Evolutionary conservation across 2,797 vertebrate genomes (phyloP).

Genomic region (Dryobates pubescens): DNA sequence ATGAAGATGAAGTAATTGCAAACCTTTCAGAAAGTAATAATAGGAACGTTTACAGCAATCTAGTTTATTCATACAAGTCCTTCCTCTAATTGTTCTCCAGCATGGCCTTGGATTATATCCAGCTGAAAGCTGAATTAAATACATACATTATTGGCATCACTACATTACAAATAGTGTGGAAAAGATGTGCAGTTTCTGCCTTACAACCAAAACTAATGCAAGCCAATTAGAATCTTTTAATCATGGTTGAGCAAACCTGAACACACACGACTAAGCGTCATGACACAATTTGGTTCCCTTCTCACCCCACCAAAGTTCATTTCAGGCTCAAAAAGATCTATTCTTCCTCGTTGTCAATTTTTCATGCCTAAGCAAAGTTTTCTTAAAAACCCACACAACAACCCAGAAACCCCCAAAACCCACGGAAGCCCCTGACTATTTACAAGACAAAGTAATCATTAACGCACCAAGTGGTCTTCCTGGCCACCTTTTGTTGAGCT

Average conservation of each 20-base stretch:
- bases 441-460: not conserved
- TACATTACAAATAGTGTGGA: conserved; percentile 47
- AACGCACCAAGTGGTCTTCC: not conserved
- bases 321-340: conserved; percentile 44
- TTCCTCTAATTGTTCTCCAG: conserved; percentile 49
- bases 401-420: not conserved
- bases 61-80: conserved; percentile 49
- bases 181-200: conserved; percentile 51
- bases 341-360: not conserved
- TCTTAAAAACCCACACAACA: not conserved
- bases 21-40: conserved; percentile 43
- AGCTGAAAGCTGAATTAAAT: conserved; percentile 55
- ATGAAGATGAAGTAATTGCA: conserved; percentile 60
- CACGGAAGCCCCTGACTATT: not conserved
- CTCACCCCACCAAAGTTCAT: not conserved
- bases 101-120: conserved; percentile 20
- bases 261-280: not conserved
- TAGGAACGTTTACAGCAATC: conserved; percentile 40
- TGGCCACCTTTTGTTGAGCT: not conserved
- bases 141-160: conserved; percentile 49
- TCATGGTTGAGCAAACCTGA: conserved; percentile 55
- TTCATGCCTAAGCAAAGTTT: not conserved
- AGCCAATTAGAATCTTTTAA: conserved; percentile 66
- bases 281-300: conserved; percentile 5
- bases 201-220: conserved; percentile 32